phyloP scores from a whole-genome alignment of 2,113 vertebrate genomes.

The Zosterops borbonicus region DNA sequence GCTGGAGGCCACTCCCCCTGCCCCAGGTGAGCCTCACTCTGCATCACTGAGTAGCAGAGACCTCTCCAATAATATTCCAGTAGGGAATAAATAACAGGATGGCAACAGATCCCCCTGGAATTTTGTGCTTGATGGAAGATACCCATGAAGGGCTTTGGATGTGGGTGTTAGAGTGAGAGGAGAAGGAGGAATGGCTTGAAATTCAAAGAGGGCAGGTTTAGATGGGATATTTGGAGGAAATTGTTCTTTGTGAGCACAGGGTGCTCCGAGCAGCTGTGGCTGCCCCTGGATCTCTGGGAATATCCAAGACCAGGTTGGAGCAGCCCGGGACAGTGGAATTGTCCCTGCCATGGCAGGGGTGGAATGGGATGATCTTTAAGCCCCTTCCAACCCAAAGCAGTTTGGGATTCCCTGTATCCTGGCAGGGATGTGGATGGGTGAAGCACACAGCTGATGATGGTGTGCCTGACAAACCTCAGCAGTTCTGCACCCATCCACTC shows the following conservation, averaged over 20 bases:
- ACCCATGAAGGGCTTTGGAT: neutral
- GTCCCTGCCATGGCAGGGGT: neutral
- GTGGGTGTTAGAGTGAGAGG: neutral
- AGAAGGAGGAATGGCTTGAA: neutral
- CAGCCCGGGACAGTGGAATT: rapidly evolving
- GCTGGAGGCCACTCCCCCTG: neutral
- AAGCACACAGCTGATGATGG: rapidly evolving
- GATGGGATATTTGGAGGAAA: neutral
- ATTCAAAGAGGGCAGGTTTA: neutral
- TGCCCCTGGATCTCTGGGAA: neutral
- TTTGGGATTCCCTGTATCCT: neutral
- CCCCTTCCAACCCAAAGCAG: neutral
- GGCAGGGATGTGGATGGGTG: neutral
- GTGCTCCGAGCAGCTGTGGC: neutral
- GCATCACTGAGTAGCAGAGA: neutral
- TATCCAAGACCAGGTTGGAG: neutral
- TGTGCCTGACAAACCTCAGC: neutral
- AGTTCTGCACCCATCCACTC: rapidly evolving
- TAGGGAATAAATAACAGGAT: rapidly evolving
- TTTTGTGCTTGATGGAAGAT: neutral
- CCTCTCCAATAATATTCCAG: rapidly evolving
- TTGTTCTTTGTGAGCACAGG: neutral
- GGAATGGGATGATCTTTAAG: rapidly evolving
- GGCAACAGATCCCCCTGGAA: neutral
- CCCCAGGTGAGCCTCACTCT: rapidly evolving